Evolutionary conservation across 92 coral and sea anemone genomes (phyloP), one percentile per base, ranked within the genome.

Genomic region (Chrysogorgia sp.): DNA sequence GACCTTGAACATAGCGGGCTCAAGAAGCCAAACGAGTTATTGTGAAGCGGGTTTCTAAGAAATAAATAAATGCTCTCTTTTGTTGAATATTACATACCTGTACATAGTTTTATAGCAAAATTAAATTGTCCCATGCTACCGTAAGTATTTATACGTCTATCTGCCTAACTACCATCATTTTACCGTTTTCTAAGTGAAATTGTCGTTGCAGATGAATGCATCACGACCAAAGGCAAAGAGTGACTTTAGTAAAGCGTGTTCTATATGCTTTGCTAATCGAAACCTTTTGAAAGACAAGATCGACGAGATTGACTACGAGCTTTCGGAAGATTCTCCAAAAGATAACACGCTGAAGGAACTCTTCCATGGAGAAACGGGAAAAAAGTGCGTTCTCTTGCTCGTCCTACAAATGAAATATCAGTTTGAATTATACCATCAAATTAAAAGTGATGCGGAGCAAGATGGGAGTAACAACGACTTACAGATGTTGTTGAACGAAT

Each of bases 361-460:
- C n/a, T 63, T 63, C 32, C 70, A n/a, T 14, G 10, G 32, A 9
- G 40, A 63, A 30, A 15, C 1, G 9, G 64, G 64, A 58, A 10
- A 10, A 31, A 63, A 0, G 25, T 63, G 70, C 32, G 70, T 43
- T 30, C n/a, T 0, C 1, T 33, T 29, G 22, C 40, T 63, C 14
- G 47, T 63, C n/a, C 70, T 30, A 34, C 70, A 63, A 33, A 43
- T 31, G 47, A 63, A 43, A 63, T 63, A 30, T 34, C 70, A 63
- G 41, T 34, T 30, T 30, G 17, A 29, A 7, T 63, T 63, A 34
- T 20, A 30, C 8, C 7, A 63, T 21, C 70, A 63, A 37, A 63
- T 63, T 4, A 4, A 37, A 5, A 37, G 43, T 5, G 43, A 37
- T n/a, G n/a, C n/a, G n/a, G n/a, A n/a, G 5, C 43, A 4, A 37